Evolutionary conservation across 2,113 vertebrate species (phyloP), one percentile per base, ranked within the genome.

Genomic region (Gobius niger): DNA sequence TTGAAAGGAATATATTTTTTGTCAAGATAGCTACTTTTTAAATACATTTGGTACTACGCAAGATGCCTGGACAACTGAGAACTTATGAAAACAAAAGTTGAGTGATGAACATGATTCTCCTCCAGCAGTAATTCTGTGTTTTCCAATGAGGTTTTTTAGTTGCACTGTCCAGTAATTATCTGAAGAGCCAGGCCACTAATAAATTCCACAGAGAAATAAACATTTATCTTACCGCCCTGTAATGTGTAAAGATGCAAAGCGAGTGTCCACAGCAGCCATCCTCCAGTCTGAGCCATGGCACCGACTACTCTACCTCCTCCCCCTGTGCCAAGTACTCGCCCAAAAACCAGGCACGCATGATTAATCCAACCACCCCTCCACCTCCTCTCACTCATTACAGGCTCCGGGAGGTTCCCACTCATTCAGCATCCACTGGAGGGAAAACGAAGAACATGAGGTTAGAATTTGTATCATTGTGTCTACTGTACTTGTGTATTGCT

Each of bases 271-370:
- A 93, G 63, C 57, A 84, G 78, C 75, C 83, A 81, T 81, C 73
- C 62, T 76, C 63, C 86, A 34, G 67, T 41, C 54, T 72, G 75
- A 42, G 56, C 85, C 93, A 94, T 94, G 44, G 64, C 82, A 40
- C 24, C 24, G 14, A 75, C 51, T 54, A 50, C 54, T n/a, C 16
- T 41, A 4, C 65, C 72, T 67, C 69, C 44, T 14, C 67, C 70
- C 66, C 53, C 51, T 49, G 6, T 16, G 51, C 53, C 47, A 65
- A 70, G 64, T 65, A 64, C 42, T 57, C 49, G 41, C 74, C 82
- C 78, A 74, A 73, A 75, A 80, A 42, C 65, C 67, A 90, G 81
- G 82, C 89, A 90, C 83, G 88, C 85, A 80, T 88, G 88, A 90
- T 85, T 79, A 83, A 89, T 84, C 50, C 85, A 89, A 82, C 71